Percentiles rank a stretch among this genome's conserved stretches.
Conservation (phyloP, 2,888 invertebrate species). For the Bursaphelenchus okinawaensis region DNA sequence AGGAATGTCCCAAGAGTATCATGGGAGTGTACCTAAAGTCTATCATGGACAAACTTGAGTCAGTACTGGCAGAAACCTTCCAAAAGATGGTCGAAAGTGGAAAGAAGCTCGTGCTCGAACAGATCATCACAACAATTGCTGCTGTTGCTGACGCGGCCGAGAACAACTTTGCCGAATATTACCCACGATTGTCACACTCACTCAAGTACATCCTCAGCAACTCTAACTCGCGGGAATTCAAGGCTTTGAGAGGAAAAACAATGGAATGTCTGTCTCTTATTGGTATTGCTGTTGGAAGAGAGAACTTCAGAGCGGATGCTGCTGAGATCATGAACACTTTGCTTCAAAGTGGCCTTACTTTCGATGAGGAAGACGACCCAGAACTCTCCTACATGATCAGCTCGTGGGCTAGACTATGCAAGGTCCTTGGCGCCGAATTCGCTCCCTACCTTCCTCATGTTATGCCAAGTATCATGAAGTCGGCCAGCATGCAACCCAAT, state of each 20-base stretch:
- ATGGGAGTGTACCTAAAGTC: slow-evolving; percentile 81
- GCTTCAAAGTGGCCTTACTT: slow-evolving; percentile 72
- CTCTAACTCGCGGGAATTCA: slow-evolving; percentile 31
- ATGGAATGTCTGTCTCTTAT: slow-evolving; percentile 98
- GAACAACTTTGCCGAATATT: slow-evolving; percentile 87
- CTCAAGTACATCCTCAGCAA: slow-evolving; percentile 87
- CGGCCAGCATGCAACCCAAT: slow-evolving; percentile 86
- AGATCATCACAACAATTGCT: slow-evolving; percentile 71
- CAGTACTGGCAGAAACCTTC: slow-evolving; percentile 82
- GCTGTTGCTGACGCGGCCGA: slow-evolving; percentile 97
- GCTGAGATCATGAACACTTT: slow-evolving; percentile 91
- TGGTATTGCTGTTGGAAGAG: slow-evolving; percentile 67
- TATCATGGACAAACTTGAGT: slow-evolving; percentile 83
- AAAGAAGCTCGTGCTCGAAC: slow-evolving; percentile 90
- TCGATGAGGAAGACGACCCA: slow-evolving; percentile 75
- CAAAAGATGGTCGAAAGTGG: slow-evolving; percentile 83
- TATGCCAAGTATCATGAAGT: slow-evolving; percentile 87
- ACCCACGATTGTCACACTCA: slow-evolving; percentile 79
- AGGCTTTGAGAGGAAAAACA: slow-evolving; percentile 69
- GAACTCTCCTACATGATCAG: slow-evolving; percentile 76
- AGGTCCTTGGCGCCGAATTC: slow-evolving; percentile 78
- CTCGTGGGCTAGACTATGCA: slow-evolving; percentile 98
- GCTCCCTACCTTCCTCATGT: slow-evolving; percentile 80
- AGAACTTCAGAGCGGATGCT: slow-evolving; percentile 76
- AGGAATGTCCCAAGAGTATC: slow-evolving; percentile 92